Conservation (phyloP, 1,140 invertebrate species). For the Euwallacea similis region DNA sequence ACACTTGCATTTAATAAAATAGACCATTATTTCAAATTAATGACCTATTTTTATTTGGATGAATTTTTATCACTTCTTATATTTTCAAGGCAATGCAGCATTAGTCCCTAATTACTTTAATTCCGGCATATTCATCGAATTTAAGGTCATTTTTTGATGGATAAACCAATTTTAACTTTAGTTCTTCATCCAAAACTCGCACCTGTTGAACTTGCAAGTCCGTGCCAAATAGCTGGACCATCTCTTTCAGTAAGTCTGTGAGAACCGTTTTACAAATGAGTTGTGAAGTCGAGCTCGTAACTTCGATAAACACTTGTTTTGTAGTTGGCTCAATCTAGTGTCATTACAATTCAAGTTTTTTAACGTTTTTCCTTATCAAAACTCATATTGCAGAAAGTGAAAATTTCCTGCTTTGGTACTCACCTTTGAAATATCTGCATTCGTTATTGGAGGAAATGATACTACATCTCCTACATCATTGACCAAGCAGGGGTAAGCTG, state of each 20-base stretch:
- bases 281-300: slow-evolving; percentile 70
- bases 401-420: slow-evolving; percentile 8
- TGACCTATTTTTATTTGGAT: no score
- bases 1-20: no score
- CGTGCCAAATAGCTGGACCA: slow-evolving; percentile 59
- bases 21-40: no score
- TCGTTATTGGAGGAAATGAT: slow-evolving; percentile 83
- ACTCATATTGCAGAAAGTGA: not conserved
- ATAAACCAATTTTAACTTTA: slow-evolving; percentile 71
- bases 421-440: slow-evolving; percentile 77
- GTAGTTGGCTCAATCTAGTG: slow-evolving; percentile 63
- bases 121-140: slow-evolving; percentile 53
- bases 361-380: not conserved
- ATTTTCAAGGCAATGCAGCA: no score
- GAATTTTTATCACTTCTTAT: no score
- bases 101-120: slow-evolving; percentile 45
- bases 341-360: not conserved
- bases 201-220: slow-evolving; percentile 67
- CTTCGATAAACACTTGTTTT: slow-evolving; percentile 73
- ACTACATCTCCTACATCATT: slow-evolving; percentile 67
- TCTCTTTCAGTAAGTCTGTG: slow-evolving; percentile 67
- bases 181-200: slow-evolving; percentile 68
- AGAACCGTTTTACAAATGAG: slow-evolving; percentile 70
- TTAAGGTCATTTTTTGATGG: slow-evolving; percentile 74
- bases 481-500: slow-evolving; percentile 69